These are phyloP conservation scores for Lepus townsendii DNA, from an alignment of 2,797 vertebrate species.

Conservation along the genomic window DNA sequence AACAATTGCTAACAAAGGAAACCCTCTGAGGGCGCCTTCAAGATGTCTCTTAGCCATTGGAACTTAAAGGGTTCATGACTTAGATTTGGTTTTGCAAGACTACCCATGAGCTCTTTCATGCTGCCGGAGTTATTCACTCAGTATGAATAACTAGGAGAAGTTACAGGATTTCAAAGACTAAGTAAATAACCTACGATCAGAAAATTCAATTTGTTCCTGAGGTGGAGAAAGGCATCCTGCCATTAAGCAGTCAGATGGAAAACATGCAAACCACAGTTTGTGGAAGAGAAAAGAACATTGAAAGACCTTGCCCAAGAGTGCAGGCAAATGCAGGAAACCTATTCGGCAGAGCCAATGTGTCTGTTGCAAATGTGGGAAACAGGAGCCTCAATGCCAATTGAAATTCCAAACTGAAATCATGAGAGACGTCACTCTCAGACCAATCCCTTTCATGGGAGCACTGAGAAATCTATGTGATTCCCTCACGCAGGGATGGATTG, in stretches of 20 bases:
- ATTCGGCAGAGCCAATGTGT: slow-evolving; percentile 59
- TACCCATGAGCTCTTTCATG: slow-evolving; percentile 59
- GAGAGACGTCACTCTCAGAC: neutral
- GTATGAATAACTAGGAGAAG: slow-evolving; percentile 65
- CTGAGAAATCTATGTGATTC: neutral
- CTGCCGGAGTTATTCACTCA: slow-evolving; percentile 64
- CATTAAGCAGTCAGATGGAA: slow-evolving; percentile 74
- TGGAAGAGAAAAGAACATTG: slow-evolving; percentile 65
- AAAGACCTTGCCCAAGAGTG: slow-evolving; percentile 61
- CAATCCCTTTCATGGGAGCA: neutral
- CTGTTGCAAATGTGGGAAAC: slow-evolving; percentile 62
- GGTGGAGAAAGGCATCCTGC: slow-evolving; percentile 67
- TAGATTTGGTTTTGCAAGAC: slow-evolving; percentile 3
- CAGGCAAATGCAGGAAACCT: slow-evolving; percentile 61
- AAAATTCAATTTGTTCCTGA: slow-evolving; percentile 79
- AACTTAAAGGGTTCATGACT: slow-evolving; percentile 36
- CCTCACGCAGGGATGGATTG: neutral
- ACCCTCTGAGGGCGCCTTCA: neutral
- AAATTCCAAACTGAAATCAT: slow-evolving; percentile 65
- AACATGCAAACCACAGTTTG: slow-evolving; percentile 70
- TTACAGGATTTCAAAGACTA: slow-evolving; percentile 79
- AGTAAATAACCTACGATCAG: slow-evolving; percentile 66
- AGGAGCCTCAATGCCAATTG: slow-evolving; percentile 52
- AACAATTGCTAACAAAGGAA: slow-evolving; percentile 48
- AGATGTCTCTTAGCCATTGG: neutral